Evolutionary conservation across 2,797 vertebrate genomes (phyloP).

Genomic region (Nasua narica): DNA sequence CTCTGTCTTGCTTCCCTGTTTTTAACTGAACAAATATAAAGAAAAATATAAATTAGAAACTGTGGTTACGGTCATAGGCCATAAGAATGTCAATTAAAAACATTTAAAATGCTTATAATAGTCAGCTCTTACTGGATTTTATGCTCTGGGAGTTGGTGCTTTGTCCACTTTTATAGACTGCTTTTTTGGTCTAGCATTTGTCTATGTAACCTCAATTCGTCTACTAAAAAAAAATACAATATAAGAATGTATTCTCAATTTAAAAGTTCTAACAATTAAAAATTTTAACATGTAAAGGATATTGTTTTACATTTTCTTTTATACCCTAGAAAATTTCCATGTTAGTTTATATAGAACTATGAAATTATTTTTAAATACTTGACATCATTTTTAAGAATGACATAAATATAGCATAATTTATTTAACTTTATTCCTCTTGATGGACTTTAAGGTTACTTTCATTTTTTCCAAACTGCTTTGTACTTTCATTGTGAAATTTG

Average conservation of each 20-base stretch:
- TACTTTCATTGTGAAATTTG: background rate
- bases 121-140: background rate
- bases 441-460: background rate
- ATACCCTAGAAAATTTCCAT: background rate
- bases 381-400: background rate
- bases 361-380: background rate
- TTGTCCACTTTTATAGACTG: background rate
- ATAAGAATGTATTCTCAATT: background rate
- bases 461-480: background rate
- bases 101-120: background rate
- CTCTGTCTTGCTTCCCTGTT: background rate
- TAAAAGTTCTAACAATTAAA: background rate
- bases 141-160: background rate
- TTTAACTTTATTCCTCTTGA: background rate
- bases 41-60: background rate
- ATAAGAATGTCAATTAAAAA: background rate
- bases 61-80: background rate
- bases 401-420: background rate
- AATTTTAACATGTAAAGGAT: background rate
- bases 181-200: background rate
- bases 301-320: slow-evolving; percentile 4
- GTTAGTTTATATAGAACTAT: background rate
- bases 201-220: background rate
- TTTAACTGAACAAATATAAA: background rate
- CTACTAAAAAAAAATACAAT: background rate